These are phyloP conservation scores for Dynastes tityus DNA, from an alignment of 2,888 invertebrate species.

Conservation along the genomic window DNA sequence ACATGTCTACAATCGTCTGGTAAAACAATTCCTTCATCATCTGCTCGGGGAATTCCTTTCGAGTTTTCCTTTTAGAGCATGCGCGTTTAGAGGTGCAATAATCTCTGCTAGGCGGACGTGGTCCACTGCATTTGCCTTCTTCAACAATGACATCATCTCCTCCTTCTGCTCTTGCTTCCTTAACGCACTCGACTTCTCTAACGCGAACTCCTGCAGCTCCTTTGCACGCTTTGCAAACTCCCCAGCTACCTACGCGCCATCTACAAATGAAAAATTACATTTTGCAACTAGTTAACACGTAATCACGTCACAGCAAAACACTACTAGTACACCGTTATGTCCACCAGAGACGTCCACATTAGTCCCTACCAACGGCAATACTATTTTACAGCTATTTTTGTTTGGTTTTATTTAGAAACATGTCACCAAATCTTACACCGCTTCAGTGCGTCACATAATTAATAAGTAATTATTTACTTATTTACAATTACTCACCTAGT, in stretches of 20 bases:
- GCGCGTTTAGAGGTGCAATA: conserved; percentile 66
- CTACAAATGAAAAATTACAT: conserved; percentile 63
- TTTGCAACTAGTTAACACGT: no score
- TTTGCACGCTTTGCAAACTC: conserved; percentile 75
- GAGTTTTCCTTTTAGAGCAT: conserved; percentile 62
- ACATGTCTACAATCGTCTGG: conserved; percentile 60
- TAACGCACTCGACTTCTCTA: conserved; percentile 72
- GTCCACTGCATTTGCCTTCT: conserved; percentile 63
- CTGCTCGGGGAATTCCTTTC: conserved; percentile 60
- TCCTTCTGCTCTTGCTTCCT: conserved; percentile 68
- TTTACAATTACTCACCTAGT: conserved; percentile 67
- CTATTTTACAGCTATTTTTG: no score
- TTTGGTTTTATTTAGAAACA: no score
- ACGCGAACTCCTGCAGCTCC: conserved; percentile 69
- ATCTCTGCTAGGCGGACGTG: conserved; percentile 64
- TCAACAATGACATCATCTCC: conserved; percentile 70
- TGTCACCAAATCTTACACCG: no score
- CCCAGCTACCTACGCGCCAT: conserved; percentile 79
- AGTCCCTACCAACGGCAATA: no score
- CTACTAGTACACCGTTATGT: no score
- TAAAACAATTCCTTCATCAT: conserved; percentile 64
- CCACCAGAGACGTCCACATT: no score
- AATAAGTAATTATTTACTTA: no score
- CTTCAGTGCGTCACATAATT: neutral
- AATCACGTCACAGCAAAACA: no score